Evolutionary conservation across 1,140 invertebrate genomes (phyloP).

Genomic region (Leptinotarsa undecemlineata): DNA sequence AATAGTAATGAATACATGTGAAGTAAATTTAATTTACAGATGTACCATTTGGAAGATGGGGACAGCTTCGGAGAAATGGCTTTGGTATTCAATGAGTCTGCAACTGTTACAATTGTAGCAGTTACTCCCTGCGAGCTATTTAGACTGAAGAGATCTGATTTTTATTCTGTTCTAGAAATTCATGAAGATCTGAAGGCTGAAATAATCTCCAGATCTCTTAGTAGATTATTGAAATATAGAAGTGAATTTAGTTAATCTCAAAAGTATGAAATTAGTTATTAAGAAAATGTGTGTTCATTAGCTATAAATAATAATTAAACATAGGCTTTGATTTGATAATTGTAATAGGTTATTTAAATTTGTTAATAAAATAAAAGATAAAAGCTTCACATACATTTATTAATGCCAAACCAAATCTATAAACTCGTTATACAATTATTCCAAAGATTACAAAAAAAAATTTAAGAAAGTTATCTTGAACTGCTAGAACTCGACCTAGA

Average conservation of each 20-base stretch:
- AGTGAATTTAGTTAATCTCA: neutral
- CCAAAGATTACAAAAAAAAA: too few relatives aligned
- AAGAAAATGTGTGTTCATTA: too few relatives aligned
- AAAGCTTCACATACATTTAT: too few relatives aligned
- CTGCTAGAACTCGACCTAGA: slow-evolving; percentile 80
- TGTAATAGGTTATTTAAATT: too few relatives aligned
- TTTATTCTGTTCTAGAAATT: slow-evolving; percentile 28
- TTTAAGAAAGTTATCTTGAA: slow-evolving; percentile 62
- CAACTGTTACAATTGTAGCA: slow-evolving; percentile 59
- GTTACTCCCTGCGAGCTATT: slow-evolving; percentile 62
- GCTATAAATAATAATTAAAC: too few relatives aligned
- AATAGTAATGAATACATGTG: too few relatives aligned
- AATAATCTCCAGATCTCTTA: neutral
- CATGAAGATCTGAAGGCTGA: slow-evolving; percentile 26
- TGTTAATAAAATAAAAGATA: too few relatives aligned
- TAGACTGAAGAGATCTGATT: slow-evolving; percentile 52
- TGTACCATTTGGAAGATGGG: slow-evolving; percentile 47
- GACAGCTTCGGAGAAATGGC: slow-evolving; percentile 47
- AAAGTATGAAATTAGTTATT: neutral
- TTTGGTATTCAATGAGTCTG: slow-evolving; percentile 58
- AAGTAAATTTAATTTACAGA: slow-evolving; percentile 51
- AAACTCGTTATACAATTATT: too few relatives aligned
- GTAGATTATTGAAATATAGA: neutral
- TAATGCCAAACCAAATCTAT: too few relatives aligned
- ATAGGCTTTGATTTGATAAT: too few relatives aligned